A percentile compares a stretch with the other conserved stretches of the same genome.
phyloP scores from a whole-genome alignment of 2,797 vertebrate species.

The Dallia pectoralis region DNA sequence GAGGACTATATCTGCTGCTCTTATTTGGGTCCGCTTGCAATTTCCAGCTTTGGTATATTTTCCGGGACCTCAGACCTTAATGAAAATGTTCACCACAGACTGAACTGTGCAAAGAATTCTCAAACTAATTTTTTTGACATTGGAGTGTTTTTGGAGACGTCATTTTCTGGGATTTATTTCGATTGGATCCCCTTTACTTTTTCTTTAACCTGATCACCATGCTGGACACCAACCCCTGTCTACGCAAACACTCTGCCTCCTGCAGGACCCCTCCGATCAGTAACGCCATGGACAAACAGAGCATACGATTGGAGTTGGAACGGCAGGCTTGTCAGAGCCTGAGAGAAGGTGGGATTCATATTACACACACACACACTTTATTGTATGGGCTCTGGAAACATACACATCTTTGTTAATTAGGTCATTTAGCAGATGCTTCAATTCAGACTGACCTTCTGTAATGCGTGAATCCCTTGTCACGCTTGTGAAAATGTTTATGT shows the following conservation, averaged over 20 bases:
- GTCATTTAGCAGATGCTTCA: no score
- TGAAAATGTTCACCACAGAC: not conserved
- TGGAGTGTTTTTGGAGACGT: conserved; percentile 1
- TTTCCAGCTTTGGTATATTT: not conserved
- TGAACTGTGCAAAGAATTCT: conserved; percentile 10
- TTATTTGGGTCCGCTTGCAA: not conserved
- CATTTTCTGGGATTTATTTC: not conserved
- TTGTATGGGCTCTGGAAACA: not conserved
- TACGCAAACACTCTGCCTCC: conserved; percentile 54
- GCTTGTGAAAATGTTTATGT: not conserved
- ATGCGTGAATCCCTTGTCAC: not conserved
- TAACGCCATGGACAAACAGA: conserved; percentile 55
- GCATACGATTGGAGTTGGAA: conserved; percentile 61
- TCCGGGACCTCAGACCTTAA: conserved; percentile 9
- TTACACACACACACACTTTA: not conserved
- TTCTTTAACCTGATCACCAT: conserved; percentile 40
- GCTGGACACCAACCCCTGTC: conserved; percentile 59
- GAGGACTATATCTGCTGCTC: not conserved
- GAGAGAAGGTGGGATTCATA: conserved; percentile 66
- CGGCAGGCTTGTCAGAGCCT: conserved; percentile 68
- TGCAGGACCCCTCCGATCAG: conserved; percentile 62
- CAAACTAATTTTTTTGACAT: conserved; percentile 24
- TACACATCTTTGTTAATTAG: not conserved
- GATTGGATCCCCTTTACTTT: conserved; percentile 4
- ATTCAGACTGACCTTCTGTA: not conserved